Percentiles rank a stretch among this genome's conserved stretches.
Evolutionary conservation across 2,797 vertebrate genomes (phyloP).

Genomic region (Sphenopsis melanotis): DNA sequence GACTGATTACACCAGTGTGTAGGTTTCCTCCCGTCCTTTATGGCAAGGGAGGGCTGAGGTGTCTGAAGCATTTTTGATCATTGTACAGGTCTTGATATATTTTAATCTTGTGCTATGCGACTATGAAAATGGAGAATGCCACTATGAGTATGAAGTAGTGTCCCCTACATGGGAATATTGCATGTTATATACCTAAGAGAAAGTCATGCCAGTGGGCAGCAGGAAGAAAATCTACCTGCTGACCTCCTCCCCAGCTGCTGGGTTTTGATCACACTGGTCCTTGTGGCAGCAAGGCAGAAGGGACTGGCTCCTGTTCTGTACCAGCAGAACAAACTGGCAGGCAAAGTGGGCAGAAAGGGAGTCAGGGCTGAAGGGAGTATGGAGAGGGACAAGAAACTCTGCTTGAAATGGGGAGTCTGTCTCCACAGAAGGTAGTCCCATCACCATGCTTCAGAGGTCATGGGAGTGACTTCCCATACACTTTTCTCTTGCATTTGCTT

Average conservation of each 20-base stretch:
- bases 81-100: not conserved
- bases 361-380: not conserved
- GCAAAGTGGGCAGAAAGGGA: not conserved
- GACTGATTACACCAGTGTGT: accelerated
- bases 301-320: not conserved
- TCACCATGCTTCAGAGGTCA: not conserved
- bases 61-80: not conserved
- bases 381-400: not conserved
- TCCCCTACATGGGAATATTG: accelerated
- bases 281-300: not conserved
- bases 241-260: not conserved
- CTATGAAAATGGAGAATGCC: not conserved
- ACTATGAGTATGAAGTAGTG: not conserved
- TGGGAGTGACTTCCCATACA: not conserved
- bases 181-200: not conserved
- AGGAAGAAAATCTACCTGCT: not conserved
- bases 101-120: not conserved
- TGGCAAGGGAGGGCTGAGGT: not conserved
- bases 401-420: not conserved
- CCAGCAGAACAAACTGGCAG: not conserved
- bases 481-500: not conserved
- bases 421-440: not conserved
- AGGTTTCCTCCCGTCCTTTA: not conserved
- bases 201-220: not conserved
- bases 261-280: not conserved